phyloP scores from a whole-genome alignment of 2,888 invertebrate genomes.

The Plagodis pulveraria region DNA sequence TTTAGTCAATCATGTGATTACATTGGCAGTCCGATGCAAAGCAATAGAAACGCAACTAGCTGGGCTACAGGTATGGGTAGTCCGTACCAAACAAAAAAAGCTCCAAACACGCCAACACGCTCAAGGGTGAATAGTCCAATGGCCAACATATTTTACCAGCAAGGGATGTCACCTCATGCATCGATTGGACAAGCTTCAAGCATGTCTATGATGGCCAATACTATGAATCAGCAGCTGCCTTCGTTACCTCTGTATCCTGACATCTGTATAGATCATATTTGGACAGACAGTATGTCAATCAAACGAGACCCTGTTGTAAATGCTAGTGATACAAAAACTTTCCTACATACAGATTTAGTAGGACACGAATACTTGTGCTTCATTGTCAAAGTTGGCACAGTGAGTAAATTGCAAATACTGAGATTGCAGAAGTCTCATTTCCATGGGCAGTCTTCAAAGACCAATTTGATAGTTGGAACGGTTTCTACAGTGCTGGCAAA shows the following conservation, averaged over 20 bases:
- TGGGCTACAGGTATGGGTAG: conserved; percentile 70
- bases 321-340: conserved; percentile 85
- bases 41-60: conserved; percentile 65
- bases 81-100: conserved; percentile 69
- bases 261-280: conserved; percentile 94
- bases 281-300: conserved; percentile 89
- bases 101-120: conserved; percentile 59
- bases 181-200: conserved; percentile 78
- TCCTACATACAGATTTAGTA: conserved; percentile 93
- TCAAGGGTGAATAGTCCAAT: conserved; percentile 75
- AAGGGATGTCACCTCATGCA: conserved; percentile 76
- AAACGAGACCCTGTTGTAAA: conserved; percentile 68
- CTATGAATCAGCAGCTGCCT: conserved; percentile 77
- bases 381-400: conserved; percentile 75
- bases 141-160: conserved; percentile 76
- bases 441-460: conserved; percentile 71
- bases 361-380: conserved; percentile 94
- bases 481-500: conserved; percentile 90
- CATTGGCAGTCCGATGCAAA: conserved; percentile 71
- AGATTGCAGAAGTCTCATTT: conserved; percentile 87
- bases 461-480: conserved; percentile 90
- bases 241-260: conserved; percentile 92
- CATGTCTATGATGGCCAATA: conserved; percentile 75
- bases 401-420: conserved; percentile 87
- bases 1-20: conserved; percentile 77